Evolutionary conservation across 2,797 vertebrate species (phyloP), one percentile per base, ranked within the genome.

Genomic region (Sciurus vulgaris): DNA sequence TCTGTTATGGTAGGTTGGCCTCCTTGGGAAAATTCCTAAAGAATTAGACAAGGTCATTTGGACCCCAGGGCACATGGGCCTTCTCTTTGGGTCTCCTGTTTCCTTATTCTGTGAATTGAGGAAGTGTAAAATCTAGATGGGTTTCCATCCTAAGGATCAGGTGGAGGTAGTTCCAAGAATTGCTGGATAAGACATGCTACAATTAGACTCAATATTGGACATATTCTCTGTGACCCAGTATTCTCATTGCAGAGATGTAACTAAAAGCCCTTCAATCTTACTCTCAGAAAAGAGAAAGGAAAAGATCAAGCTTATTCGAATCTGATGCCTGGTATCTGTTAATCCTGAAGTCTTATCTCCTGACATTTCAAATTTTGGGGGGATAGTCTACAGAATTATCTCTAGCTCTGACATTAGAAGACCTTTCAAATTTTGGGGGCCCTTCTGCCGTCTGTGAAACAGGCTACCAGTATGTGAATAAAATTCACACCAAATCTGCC

Each of bases 291-390:
- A 44, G 38, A 83, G 70, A 77, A 87, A 59, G n/a, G 30, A 85
- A 56, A 56, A 28, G 11, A 83, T 4, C 1, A 35, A 35, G 11
- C n/a, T 83, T 69, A 82, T 70, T 83, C 51, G 5, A 78, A 86
- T 17, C 54, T 49, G 74, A 86, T 15, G 18, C 72, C 44, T 47
- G 38, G n/a, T 73, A 28, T 83, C 49, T 49, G 79, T 33, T 44
- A 86, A 86, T 51, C 28, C 28, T 6, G 38, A 86, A 86, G 74
- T 5, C 24, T 85, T 7, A 14, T 51, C 38, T 81, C 41, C 35
- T 89, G 73, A 90, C 20, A 70, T 79, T 93, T 97, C 65, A 81
- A 70, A 41, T 44, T 87, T 86, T 70, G 61, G 44, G 41, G 44
- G 47, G 81, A 47, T 47, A 22, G 22, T 56, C 54, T 84, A 65